A percentile compares a stretch with the other conserved stretches of the same genome.
Conservation (phyloP, 1,140 invertebrate genomes). For the Euwallacea similis region DNA sequence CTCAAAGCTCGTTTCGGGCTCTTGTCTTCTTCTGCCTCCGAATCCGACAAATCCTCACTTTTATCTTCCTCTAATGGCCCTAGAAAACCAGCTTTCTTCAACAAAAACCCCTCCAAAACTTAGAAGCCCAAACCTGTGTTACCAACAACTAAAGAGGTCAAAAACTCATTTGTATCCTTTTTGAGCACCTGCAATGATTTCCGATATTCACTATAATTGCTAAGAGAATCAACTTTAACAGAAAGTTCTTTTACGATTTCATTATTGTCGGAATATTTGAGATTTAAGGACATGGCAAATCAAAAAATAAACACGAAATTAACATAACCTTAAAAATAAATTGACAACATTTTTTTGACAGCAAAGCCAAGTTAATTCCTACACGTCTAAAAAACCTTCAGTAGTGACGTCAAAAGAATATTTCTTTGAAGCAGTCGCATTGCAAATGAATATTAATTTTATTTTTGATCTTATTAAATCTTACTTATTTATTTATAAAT, state of each 20-base stretch:
- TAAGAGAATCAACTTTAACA: slow-evolving; percentile 15
- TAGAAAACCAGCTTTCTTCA: slow-evolving; percentile 9
- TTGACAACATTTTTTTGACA: too few species aligned
- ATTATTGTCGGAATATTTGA: slow-evolving; percentile 33
- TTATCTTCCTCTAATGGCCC: neutral
- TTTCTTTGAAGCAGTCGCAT: too few species aligned
- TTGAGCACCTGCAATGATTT: slow-evolving; percentile 29
- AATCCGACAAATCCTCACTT: slow-evolving; percentile 11
- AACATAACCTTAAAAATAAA: neutral
- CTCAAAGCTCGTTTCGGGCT: slow-evolving; percentile 21
- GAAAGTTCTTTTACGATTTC: slow-evolving; percentile 27
- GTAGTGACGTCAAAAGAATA: too few species aligned
- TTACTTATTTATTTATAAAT: too few species aligned
- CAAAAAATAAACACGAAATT: neutral
- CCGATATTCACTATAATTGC: slow-evolving; percentile 26
- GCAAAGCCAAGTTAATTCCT: too few species aligned
- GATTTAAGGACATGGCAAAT: slow-evolving; percentile 23
- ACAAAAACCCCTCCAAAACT: neutral
- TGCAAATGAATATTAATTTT: too few species aligned
- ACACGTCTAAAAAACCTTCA: too few species aligned
- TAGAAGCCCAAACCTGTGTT: slow-evolving; percentile 22
- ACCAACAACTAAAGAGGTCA: slow-evolving; percentile 32
- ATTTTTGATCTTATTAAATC: too few species aligned
- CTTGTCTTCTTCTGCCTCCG: slow-evolving; percentile 28
- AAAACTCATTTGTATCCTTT: slow-evolving; percentile 30